Evolutionary conservation across 2,113 vertebrate genomes (phyloP).

Genomic region (Phylloscopus whistleri): DNA sequence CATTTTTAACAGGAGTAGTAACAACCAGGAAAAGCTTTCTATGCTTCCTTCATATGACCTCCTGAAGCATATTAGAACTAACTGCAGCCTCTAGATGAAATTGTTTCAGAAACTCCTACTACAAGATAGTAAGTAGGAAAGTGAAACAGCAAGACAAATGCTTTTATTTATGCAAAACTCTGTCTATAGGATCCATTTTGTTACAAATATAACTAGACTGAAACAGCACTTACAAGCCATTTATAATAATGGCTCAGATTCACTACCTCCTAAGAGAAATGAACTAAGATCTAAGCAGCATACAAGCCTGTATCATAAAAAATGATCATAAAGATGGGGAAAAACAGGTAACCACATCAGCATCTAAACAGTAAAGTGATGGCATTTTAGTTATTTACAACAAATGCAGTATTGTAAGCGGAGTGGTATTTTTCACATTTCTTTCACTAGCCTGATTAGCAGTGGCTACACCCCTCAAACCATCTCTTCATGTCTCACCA

Average conservation of each 20-base stretch:
- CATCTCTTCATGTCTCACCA: neutral
- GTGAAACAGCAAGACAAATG: neutral
- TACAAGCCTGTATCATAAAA: neutral
- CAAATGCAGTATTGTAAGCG: neutral
- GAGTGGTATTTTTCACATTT: neutral
- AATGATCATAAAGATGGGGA: neutral
- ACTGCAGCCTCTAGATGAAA: neutral
- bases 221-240: neutral
- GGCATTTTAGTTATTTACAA: neutral
- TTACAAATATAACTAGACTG: neutral
- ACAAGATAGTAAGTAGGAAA: neutral
- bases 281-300: neutral
- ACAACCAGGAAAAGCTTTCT: neutral
- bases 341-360: neutral
- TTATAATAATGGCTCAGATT: neutral
- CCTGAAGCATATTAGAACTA: neutral
- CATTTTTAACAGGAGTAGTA: neutral
- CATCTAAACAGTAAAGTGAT: neutral
- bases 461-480: neutral
- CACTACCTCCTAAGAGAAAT: neutral
- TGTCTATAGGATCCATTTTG: neutral
- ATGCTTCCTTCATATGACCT: neutral
- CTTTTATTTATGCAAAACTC: neutral
- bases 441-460: neutral
- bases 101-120: neutral